Evolutionary conservation across 2,888 invertebrate genomes (phyloP).

Genomic region (Limnephilus auricula): DNA sequence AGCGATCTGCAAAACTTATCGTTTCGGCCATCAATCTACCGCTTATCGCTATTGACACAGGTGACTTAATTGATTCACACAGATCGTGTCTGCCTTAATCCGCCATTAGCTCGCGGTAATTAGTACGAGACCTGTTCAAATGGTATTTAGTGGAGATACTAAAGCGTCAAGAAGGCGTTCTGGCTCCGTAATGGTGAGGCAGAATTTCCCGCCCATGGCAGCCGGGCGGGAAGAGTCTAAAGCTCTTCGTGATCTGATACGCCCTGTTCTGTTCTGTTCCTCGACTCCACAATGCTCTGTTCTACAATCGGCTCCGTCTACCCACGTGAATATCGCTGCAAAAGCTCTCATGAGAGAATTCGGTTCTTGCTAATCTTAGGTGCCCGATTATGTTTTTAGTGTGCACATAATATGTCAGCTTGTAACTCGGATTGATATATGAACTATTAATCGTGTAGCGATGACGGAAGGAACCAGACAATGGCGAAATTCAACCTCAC

Average conservation of each 20-base stretch:
- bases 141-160: conserved; percentile 35
- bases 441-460: no score
- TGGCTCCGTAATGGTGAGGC: conserved; percentile 15
- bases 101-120: background rate
- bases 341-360: background rate
- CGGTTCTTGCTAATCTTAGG: background rate
- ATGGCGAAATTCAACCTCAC: no score
- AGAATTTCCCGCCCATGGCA: conserved; percentile 34
- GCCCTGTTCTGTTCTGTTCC: conserved; percentile 30
- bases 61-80: background rate
- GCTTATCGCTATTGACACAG: conserved; percentile 2
- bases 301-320: background rate
- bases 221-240: background rate
- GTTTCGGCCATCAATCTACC: background rate
- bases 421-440: background rate
- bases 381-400: background rate
- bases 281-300: background rate
- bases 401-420: background rate
- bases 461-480: no score
- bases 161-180: conserved; percentile 44
- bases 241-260: conserved; percentile 51
- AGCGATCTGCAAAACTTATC: background rate
- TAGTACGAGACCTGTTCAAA: background rate
- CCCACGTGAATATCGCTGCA: background rate
- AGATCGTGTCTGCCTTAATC: background rate